Percentiles rank a stretch among this genome's conserved stretches.
phyloP scores from a whole-genome alignment of 1,140 invertebrate species.

The Eriocheir sinensis region DNA sequence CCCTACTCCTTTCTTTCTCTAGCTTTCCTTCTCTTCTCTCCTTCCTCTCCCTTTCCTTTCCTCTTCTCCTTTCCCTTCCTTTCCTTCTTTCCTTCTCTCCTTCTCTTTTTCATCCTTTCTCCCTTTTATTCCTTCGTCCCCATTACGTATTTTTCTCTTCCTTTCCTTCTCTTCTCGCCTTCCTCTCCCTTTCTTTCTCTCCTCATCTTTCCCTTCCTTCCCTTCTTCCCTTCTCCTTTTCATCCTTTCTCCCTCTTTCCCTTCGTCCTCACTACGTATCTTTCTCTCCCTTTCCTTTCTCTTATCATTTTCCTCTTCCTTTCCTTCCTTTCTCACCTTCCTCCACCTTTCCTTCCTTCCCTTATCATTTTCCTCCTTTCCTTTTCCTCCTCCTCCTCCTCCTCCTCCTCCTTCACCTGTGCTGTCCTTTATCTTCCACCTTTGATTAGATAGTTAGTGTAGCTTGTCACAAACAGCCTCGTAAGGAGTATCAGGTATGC shows the following conservation, averaged over 20 bases:
- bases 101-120: neutral
- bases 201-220: neutral
- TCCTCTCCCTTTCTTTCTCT: too few relatives aligned
- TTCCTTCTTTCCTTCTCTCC: neutral
- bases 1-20: too few relatives aligned
- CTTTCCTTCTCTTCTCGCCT: too few relatives aligned
- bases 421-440: too few relatives aligned
- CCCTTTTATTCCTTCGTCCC: neutral
- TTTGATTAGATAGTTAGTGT: too few relatives aligned
- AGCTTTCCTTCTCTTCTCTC: neutral
- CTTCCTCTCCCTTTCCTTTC: neutral
- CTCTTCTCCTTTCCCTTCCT: neutral
- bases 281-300: neutral
- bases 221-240: neutral
- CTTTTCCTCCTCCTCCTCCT: too few relatives aligned
- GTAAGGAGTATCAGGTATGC: too few relatives aligned
- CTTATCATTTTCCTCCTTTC: too few relatives aligned
- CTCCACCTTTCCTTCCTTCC: neutral
- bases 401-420: too few relatives aligned
- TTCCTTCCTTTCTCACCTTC: slow-evolving; percentile 7
- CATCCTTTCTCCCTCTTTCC: slow-evolving; percentile 8
- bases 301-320: neutral
- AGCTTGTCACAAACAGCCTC: too few relatives aligned
- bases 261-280: neutral
- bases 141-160: neutral